phyloP scores from a whole-genome alignment of 1,140 invertebrate genomes.

The Scaptodrosophila lebanonensis region DNA sequence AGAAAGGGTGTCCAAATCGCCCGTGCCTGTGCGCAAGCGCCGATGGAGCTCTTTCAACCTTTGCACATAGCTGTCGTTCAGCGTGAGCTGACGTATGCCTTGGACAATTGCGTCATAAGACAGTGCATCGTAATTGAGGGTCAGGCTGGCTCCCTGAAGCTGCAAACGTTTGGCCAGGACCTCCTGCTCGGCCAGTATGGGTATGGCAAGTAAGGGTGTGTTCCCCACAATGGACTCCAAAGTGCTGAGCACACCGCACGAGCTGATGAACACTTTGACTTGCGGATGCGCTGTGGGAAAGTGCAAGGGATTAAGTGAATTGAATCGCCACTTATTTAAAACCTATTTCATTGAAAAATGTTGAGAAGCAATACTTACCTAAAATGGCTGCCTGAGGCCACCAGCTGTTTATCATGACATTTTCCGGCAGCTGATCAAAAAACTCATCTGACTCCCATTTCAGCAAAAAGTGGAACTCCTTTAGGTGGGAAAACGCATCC shows the following conservation, averaged over 20 bases:
- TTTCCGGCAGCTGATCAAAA: conserved; percentile 77
- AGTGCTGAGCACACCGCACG: conserved; percentile 81
- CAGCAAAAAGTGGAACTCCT: conserved; percentile 81
- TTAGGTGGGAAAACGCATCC: conserved; percentile 79
- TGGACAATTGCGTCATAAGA: conserved; percentile 54
- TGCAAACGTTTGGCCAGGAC: conserved; percentile 77
- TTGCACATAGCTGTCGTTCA: conserved; percentile 54
- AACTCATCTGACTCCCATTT: conserved; percentile 82
- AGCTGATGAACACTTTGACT: conserved; percentile 81
- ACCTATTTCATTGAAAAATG: background rate
- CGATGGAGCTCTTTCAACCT: conserved; percentile 72
- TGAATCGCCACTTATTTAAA: background rate
- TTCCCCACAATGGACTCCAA: conserved; percentile 80
- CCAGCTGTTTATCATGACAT: conserved; percentile 83
- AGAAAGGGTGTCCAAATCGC: conserved; percentile 41
- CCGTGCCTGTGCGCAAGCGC: conserved; percentile 60
- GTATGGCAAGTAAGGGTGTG: conserved; percentile 81
- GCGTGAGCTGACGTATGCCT: conserved; percentile 57
- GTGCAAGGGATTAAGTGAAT: background rate
- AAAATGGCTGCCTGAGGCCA: conserved; percentile 85
- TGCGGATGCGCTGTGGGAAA: conserved; percentile 78
- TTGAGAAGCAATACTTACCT: conserved; percentile 19
- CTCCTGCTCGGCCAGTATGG: conserved; percentile 81
- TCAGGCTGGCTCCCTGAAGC: conserved; percentile 55
- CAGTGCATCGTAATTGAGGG: conserved; percentile 46